Conservation (phyloP, 2,888 invertebrate species). For the Hanleya hanleyi region DNA sequence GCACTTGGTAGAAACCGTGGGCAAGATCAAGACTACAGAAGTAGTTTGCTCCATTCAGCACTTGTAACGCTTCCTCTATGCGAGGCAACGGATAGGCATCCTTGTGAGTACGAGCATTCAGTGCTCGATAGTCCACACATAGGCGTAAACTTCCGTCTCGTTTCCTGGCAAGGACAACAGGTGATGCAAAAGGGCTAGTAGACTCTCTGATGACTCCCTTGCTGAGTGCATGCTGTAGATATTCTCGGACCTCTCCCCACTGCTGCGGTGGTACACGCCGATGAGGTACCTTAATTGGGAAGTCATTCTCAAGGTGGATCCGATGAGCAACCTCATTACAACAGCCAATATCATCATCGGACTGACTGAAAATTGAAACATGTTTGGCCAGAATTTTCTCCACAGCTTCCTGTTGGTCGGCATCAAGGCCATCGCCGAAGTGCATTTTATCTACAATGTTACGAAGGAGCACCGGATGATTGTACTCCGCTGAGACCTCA, state of each 20-base stretch:
- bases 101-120: conserved; percentile 45
- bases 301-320: conserved; percentile 3
- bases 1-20: conserved; percentile 43
- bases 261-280: conserved; percentile 28
- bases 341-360: conserved; percentile 17
- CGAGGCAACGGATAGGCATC: conserved; percentile 50
- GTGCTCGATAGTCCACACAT: conserved; percentile 47
- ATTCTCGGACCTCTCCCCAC: conserved; percentile 33
- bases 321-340: conserved; percentile 12
- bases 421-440: neutral
- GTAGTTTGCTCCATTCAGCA: conserved; percentile 32
- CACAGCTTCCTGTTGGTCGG: neutral
- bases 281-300: conserved; percentile 21
- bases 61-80: conserved; percentile 49
- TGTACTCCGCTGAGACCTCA: neutral
- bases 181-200: conserved; percentile 38
- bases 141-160: conserved; percentile 32
- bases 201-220: conserved; percentile 21
- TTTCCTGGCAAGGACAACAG: conserved; percentile 44
- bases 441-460: neutral
- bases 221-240: conserved; percentile 22
- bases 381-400: neutral
- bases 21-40: conserved; percentile 39
- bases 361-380: neutral
- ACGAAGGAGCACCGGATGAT: neutral